Percentiles rank a stretch among this genome's conserved stretches.
Evolutionary conservation across 2,888 invertebrate species (phyloP).

Genomic region (Rhorus exstirpatorius): DNA sequence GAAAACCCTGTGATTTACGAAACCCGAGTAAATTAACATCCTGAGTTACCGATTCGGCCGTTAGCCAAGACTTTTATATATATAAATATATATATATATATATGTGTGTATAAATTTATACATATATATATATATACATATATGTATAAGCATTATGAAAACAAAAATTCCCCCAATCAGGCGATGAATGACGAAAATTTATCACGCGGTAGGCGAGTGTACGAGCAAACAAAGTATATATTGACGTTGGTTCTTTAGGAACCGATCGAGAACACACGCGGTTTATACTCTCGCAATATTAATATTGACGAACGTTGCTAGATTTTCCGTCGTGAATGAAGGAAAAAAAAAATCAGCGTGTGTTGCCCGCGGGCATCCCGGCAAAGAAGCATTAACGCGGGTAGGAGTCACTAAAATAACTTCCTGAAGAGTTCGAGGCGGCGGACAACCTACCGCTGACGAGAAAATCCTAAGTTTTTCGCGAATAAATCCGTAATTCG

Average conservation of each 20-base stretch:
- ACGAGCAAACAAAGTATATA: constrained; percentile 34
- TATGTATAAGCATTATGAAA: constrained; percentile 48
- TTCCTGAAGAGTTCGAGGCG: constrained; percentile 81
- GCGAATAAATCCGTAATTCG: constrained; percentile 76
- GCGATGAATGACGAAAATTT: constrained; percentile 60
- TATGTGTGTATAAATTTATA: constrained; percentile 5
- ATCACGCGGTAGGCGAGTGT: constrained; percentile 71
- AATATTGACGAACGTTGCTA: constrained; percentile 53
- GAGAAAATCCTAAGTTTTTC: constrained; percentile 84
- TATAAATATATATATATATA: constrained; percentile 2
- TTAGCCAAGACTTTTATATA: constrained; percentile 75
- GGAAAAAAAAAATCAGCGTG: constrained; percentile 64
- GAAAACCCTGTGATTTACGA: constrained; percentile 70
- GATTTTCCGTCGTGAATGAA: constrained; percentile 28
- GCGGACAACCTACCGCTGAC: constrained; percentile 79
- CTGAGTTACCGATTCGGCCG: constrained; percentile 84
- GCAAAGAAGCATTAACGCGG: constrained; percentile 86
- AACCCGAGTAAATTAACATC: constrained; percentile 84
- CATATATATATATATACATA: constrained; percentile 72
- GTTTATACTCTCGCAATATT: constrained; percentile 56
- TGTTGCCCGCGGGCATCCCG: constrained; percentile 84
- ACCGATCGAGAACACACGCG: constrained; percentile 18
- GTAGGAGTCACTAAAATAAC: constrained; percentile 85
- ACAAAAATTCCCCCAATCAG: constrained; percentile 69
- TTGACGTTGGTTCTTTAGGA: constrained; percentile 17